Base-by-base conservation (phyloP, 2,888 invertebrate genomes). In the Corbicula japonica region DNA sequence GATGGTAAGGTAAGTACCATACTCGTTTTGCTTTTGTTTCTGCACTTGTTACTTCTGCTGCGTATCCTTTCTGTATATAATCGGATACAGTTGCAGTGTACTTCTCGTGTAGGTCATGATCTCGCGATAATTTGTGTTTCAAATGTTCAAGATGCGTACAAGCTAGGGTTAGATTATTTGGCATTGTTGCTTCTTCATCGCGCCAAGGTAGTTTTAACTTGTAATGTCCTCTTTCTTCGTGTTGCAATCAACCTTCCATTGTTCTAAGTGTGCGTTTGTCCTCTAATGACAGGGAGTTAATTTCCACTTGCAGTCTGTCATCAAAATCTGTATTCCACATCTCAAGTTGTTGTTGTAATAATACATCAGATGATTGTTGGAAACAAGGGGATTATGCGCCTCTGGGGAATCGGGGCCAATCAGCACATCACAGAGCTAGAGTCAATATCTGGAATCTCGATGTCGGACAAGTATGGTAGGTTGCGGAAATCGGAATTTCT, bases 1-100 rank as follows among this genome's bases (percentile, higher is more conserved):
- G 71, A 54, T 83, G 80, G 35, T 84, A 72, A 8, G 83, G 77
- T 72, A 83, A 48, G 56, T 80, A 83, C 83, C 77, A 83, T 12
- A 60, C 32, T 1, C 41, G 44, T 12, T 60, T 50, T 6, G 60
- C 35, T 10, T 65, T 26, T 15, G 44, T 52, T n/a, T 23, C 34
- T 15, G 21, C 30, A n/a, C 54, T 32, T 18, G n/a, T 30, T n/a
- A 71, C 70, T 52, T 68, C 54, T 28, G 62, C 56, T 10, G 78
- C 79, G 50, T 79, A 76, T 1, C 76, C 78, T 48, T 76, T 76
- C 8, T 54, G 44, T n/a, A 82, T 78, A 48, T 73, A 70, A 18
- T 73, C 73, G 8, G 2, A 52, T 1, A 76, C 44, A 4, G 69
- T 65, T 28, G 28, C 23, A 21, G 52, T 65, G 34, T 80, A 80